Conservation (phyloP, 2,797 vertebrate genomes). For the Cryptoprocta ferox region DNA sequence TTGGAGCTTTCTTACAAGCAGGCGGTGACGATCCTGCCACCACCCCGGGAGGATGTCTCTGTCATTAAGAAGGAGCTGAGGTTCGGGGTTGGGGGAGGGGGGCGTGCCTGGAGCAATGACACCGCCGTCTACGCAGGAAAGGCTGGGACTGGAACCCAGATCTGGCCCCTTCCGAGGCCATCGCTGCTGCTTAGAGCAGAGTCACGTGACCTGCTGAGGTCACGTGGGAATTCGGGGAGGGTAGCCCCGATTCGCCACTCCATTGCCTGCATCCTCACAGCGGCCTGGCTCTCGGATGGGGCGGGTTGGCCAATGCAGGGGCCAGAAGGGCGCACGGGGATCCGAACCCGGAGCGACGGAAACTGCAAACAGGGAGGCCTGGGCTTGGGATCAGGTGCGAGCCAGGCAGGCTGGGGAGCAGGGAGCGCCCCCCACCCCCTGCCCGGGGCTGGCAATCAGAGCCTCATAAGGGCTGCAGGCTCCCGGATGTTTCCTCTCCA, state of each 20-base stretch:
- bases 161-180: background rate
- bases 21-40: fast-evolving
- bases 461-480: background rate
- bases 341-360: no score
- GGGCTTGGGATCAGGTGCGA: fast-evolving
- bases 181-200: background rate
- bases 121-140: no score
- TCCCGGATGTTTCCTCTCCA: fast-evolving
- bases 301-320: no score
- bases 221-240: background rate
- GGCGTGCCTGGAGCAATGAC: no score
- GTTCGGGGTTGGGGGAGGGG: background rate
- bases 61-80: fast-evolving
- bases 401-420: fast-evolving
- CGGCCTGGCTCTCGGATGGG: no score
- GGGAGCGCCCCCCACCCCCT: background rate
- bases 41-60: fast-evolving
- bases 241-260: no score
- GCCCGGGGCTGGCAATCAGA: background rate
- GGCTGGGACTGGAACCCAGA: background rate
- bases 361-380: background rate
- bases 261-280: fast-evolving
- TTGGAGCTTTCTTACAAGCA: fast-evolving
- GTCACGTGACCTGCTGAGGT: background rate
- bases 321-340: no score